Conservation (phyloP, 2,113 vertebrate species). For the Pseudorasbora parva region DNA sequence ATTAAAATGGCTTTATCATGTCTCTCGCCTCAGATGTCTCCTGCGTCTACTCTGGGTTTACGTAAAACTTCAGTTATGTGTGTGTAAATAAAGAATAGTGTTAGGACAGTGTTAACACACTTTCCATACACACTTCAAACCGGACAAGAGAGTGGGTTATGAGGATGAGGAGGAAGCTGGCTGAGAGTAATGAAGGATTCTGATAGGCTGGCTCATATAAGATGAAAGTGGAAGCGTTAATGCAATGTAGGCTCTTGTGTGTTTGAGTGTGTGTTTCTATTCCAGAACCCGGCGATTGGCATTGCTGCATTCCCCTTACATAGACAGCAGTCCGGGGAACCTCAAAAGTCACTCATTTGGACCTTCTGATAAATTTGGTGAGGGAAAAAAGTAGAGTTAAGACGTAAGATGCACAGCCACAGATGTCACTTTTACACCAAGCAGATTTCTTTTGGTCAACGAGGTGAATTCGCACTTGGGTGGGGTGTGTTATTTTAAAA, state of each 20-base stretch:
- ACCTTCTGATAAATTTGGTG: background rate
- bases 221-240: slow-evolving; percentile 8
- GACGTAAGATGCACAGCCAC: background rate
- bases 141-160: slow-evolving; percentile 22
- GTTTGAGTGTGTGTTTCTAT: slow-evolving; percentile 15
- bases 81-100: background rate
- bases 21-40: background rate
- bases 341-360: background rate
- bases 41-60: background rate
- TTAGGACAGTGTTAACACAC: background rate
- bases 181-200: slow-evolving; percentile 1
- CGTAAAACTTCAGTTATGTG: background rate
- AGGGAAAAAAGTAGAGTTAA: too few relatives aligned
- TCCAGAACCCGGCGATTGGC: background rate
- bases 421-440: too few relatives aligned
- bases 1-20: slow-evolving; percentile 2
- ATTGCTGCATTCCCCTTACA: background rate
- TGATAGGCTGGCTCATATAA: slow-evolving; percentile 28
- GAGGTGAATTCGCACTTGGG: too few relatives aligned
- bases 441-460: too few relatives aligned
- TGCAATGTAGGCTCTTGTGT: background rate
- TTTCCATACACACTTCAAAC: background rate
- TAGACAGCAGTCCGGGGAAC: background rate
- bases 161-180: slow-evolving; percentile 10
- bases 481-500: too few relatives aligned